Evolutionary conservation across 2,888 invertebrate species (phyloP).

Genomic region (Chalcis sispes): DNA sequence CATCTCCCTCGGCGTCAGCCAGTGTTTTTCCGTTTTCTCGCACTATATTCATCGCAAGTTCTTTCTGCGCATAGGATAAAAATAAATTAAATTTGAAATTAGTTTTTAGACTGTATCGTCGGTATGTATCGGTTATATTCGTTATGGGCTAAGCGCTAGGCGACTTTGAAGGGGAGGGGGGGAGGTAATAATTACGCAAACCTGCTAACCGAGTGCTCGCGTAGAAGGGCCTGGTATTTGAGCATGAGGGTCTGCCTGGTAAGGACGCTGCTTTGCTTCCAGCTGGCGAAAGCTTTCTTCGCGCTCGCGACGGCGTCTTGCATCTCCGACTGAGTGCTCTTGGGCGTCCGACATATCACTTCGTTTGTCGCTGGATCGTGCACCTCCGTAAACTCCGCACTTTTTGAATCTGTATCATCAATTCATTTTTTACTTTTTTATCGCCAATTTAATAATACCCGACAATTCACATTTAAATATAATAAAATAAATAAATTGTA

Average conservation of each 20-base stretch:
- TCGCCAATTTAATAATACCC: too few relatives aligned
- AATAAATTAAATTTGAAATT: conserved; percentile 32
- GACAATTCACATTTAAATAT: too few relatives aligned
- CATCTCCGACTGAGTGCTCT: conserved; percentile 92
- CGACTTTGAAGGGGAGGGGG: too few relatives aligned
- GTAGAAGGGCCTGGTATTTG: conserved; percentile 78
- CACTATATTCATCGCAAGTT: conserved; percentile 94
- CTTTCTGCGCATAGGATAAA: conserved; percentile 77
- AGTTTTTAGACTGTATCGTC: not conserved
- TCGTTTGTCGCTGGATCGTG: conserved; percentile 97
- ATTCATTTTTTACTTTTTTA: not conserved
- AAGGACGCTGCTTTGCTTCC: conserved; percentile 94
- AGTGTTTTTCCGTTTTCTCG: conserved; percentile 98
- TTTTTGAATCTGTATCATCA: conserved; percentile 87
- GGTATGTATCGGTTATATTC: too few relatives aligned
- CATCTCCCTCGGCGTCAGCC: conserved; percentile 98
- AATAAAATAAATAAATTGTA: too few relatives aligned
- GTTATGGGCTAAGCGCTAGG: too few relatives aligned
- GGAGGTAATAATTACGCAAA: not conserved
- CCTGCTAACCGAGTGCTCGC: conserved; percentile 73
- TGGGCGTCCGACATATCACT: conserved; percentile 88
- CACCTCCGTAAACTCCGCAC: conserved; percentile 95
- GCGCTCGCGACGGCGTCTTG: conserved; percentile 91
- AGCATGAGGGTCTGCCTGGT: conserved; percentile 96
- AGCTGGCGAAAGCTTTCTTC: conserved; percentile 85